A percentile compares a stretch with the other conserved stretches of the same genome.
Conservation (phyloP, 2,888 invertebrate species). For the Athalia circularis region DNA sequence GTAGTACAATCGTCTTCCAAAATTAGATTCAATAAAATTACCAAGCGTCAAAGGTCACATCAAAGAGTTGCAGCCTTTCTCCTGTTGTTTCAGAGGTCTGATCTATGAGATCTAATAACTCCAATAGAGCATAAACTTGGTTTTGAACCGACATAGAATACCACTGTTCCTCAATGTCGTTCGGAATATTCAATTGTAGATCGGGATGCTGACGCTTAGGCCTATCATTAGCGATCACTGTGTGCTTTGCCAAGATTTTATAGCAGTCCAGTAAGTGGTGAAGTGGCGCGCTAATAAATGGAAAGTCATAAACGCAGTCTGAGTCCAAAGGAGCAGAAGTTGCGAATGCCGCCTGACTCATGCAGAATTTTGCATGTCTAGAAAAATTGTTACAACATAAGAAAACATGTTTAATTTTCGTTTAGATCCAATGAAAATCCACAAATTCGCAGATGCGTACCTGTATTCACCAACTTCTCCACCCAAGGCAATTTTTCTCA, state of each 20-base stretch:
- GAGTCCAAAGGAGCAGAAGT: conserved; percentile 51
- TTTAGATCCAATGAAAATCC: background rate
- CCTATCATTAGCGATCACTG: conserved; percentile 42
- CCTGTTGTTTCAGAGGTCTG: conserved; percentile 53
- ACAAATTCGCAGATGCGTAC: conserved; percentile 49
- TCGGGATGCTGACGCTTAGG: background rate
- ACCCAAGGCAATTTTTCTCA: conserved; percentile 66
- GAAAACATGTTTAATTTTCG: conserved; percentile 12
- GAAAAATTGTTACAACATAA: conserved; percentile 34
- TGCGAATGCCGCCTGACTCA: conserved; percentile 56
- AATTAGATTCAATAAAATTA: conserved; percentile 38
- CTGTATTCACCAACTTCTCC: conserved; percentile 64
- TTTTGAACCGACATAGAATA: conserved; percentile 48
- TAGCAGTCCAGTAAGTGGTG: conserved; percentile 66
- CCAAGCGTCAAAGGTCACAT: conserved; percentile 60
- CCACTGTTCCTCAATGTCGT: conserved; percentile 42
- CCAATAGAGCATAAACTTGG: conserved; percentile 52
- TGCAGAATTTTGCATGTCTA: conserved; percentile 61
- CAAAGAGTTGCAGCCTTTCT: conserved; percentile 59
- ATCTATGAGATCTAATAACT: conserved; percentile 59
- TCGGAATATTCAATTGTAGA: background rate
- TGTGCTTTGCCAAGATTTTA: conserved; percentile 54
- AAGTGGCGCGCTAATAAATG: conserved; percentile 63
- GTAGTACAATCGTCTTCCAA: background rate
- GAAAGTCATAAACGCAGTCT: conserved; percentile 56